Base-by-base conservation (phyloP, 1,140 invertebrate species). In the Prorops nasuta region DNA sequence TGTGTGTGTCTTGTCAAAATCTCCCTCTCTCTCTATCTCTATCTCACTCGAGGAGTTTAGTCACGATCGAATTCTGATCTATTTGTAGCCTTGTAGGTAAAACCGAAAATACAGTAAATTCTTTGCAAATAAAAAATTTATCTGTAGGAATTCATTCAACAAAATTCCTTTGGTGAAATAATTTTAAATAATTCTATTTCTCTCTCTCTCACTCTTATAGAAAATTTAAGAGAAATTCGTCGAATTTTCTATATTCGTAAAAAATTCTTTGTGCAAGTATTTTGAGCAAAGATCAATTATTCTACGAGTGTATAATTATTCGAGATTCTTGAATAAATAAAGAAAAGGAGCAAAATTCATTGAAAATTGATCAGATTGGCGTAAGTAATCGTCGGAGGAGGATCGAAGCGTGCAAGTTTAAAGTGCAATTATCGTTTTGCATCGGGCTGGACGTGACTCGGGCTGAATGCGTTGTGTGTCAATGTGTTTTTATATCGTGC, bases 1-100 rank as follows among this genome's bases (percentile, higher is more conserved):
- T 48, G 44, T 41, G 40, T 43, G 19, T 24, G 17, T 22, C 21
- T 24, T 31, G 20, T 39, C 35, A 49, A 22, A 45, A 45, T 31
- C 21, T 21, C 19, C 35, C 15, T 41, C 21, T 38, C 38, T 49
- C 16, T 51, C 34, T 50, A 15, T 32, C 37, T 47, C 14, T 24
- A 21, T 3, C 38, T 46, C 24, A 6, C 24, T 28, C 10, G 4
- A 6, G 10, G 4, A 28, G 4, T 10, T 28, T 28, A 4, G 24
- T 42, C 10, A 16, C 14, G 3, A 24, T 36, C 20, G 7, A 39
- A 41, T 36, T 40, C 9, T 17, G 20, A 31, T 44, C 24, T 44
- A 36, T 44, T 31, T 20, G 7, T 7, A 28, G n/a, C 35, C 28
- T 36, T 8, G 36, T n/a, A n/a, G n/a, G n/a, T n/a, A n/a, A 28